These are phyloP conservation scores for Drosophila arizonae DNA, from an alignment of 1,140 invertebrate genomes.

Conservation along the genomic window DNA sequence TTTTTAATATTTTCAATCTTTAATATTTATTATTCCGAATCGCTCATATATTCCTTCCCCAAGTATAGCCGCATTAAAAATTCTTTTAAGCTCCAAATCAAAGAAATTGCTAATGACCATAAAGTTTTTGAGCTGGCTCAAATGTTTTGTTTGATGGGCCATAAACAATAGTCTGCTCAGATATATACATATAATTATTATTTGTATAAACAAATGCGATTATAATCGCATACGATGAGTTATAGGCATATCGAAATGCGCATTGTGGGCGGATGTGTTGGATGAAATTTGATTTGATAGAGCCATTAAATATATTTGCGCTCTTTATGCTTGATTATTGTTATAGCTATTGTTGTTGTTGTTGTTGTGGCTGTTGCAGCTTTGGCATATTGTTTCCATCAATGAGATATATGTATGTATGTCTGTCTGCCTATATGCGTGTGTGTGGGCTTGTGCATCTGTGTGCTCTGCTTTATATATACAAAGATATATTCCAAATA, in stretches of 20 bases:
- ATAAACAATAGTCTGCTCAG: constrained; percentile 48
- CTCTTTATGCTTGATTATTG: constrained; percentile 30
- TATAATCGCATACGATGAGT: constrained; percentile 26
- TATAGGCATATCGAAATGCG: constrained; percentile 19
- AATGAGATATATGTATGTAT: constrained; percentile 21
- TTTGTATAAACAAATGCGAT: constrained; percentile 14
- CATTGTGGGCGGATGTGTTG: constrained; percentile 59
- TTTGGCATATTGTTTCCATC: constrained; percentile 43
- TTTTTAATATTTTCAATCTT: no score
- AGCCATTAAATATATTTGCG: constrained; percentile 43
- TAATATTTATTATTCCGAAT: no score
- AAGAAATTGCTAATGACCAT: not conserved
- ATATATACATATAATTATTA: not conserved
- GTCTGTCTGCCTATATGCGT: not conserved
- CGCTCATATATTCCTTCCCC: no score
- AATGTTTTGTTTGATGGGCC: constrained; percentile 56
- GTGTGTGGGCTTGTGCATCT: not conserved
- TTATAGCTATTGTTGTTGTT: constrained; percentile 12
- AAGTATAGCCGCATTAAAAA: no score
- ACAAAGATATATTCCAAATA: constrained; percentile 25
- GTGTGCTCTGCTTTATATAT: constrained; percentile 32
- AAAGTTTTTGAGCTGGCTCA: constrained; percentile 53
- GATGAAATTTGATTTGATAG: constrained; percentile 50
- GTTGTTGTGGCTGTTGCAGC: constrained; percentile 29
- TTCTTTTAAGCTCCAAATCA: not conserved